These are phyloP conservation scores for Galaxea fascicularis DNA, from an alignment of 92 coral and sea anemone species.

Conservation along the genomic window DNA sequence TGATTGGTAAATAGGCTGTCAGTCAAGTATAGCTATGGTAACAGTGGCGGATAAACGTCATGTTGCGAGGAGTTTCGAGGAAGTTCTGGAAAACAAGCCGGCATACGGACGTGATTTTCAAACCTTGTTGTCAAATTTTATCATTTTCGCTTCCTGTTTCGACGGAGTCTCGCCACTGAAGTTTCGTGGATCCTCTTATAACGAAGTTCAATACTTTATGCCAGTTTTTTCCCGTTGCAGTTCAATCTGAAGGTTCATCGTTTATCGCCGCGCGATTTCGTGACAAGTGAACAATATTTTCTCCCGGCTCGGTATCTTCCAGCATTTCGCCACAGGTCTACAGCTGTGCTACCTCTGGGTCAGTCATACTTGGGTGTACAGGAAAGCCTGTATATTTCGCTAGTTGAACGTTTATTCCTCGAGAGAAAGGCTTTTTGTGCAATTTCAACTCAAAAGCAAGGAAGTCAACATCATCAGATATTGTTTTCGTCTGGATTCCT, in stretches of 20 bases:
- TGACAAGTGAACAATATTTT: constrained; percentile 26
- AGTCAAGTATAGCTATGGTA: constrained; percentile 38
- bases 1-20: constrained; percentile 60
- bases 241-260: not conserved
- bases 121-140: not conserved
- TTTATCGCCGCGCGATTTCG: constrained; percentile 17
- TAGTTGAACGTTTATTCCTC: not conserved
- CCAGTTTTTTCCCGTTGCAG: not conserved
- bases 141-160: not conserved
- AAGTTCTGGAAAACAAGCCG: constrained; percentile 36
- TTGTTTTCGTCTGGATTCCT: not conserved
- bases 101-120: not conserved
- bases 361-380: not conserved
- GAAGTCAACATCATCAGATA: not conserved
- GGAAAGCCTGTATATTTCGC: not conserved
- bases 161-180: not conserved
- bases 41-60: constrained; percentile 33
- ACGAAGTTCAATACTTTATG: not conserved
- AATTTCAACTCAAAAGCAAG: not conserved
- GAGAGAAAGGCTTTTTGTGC: not conserved
- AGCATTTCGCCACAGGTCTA: not conserved
- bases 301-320: not conserved
- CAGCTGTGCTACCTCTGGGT: not conserved
- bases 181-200: not conserved
- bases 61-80: constrained; percentile 9